Base-by-base conservation (phyloP, 2,797 vertebrate genomes). In the Sphenodon punctatus region DNA sequence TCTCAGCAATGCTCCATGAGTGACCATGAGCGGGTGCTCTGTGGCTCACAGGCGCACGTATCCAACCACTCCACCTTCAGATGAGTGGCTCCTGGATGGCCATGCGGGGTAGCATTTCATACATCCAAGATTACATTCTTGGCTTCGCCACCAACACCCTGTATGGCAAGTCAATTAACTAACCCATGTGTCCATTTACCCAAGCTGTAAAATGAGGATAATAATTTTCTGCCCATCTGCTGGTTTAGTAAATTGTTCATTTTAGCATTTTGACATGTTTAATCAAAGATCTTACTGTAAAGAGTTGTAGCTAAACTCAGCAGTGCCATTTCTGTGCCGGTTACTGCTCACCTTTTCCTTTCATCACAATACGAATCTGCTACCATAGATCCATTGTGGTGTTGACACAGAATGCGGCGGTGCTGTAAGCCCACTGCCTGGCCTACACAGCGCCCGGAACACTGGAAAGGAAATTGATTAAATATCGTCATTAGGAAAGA, bases 371-470 rank as follows among this genome's bases (percentile, higher is more conserved):
- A 48, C 8, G 94, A 87, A 76, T 81, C 93, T 67, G 93, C 84
- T 78, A 81, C 85, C n/a, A 75, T 58, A 8, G 97, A 96, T 84
- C 96, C 93, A 2, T 96, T 97, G 74, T 22, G 89, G 68, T 94
- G 94, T 42, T 91, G 95, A 87, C 98, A 98, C 3, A 79, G 27
- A n/a, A 95, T 84, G 4, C 89, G 95, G 16, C 30, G 95, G 87
- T 87, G 96, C 93, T 97, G 97, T 6, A 92, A 88, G 7, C 92
- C 96, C 45, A 88, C 27, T 30, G 90, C 70, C 2, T 4, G 94
- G 23, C 95, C 95, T n/a, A 82, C 61, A 88, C 98, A 98, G 56
- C 42, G 95, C 53, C 96, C 96, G 6, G 96, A 94, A 84, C 97
- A 98, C 98, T 99, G 90, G 12, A 89, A 84, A 61, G 65, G 34